A percentile compares a stretch with the other conserved stretches of the same genome.
Evolutionary conservation across 2,888 invertebrate genomes (phyloP).

Genomic region (Leptothorax acervorum): DNA sequence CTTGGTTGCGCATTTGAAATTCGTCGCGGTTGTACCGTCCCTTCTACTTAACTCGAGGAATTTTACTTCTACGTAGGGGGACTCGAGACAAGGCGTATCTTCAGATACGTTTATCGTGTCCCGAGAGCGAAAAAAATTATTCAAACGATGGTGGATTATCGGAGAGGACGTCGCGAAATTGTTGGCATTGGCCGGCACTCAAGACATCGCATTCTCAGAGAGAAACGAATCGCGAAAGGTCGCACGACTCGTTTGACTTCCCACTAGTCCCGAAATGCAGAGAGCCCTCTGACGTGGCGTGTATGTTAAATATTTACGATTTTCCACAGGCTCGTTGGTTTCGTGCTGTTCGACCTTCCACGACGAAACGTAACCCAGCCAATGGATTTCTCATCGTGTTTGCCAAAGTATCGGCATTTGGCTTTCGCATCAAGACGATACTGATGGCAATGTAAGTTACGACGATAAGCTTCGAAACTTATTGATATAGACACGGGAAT

Average conservation of each 20-base stretch:
- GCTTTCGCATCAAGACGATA: slow-evolving; percentile 14
- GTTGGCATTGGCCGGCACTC: slow-evolving; percentile 19
- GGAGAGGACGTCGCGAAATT: not conserved
- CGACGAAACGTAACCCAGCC: slow-evolving; percentile 14
- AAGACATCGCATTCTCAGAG: slow-evolving; percentile 26
- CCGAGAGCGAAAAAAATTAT: slow-evolving; percentile 24
- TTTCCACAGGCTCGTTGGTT: slow-evolving; percentile 6
- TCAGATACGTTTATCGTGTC: slow-evolving; percentile 7
- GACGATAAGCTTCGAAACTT: slow-evolving; percentile 14
- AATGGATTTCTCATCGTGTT: slow-evolving; percentile 20
- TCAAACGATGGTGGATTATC: slow-evolving; percentile 40
- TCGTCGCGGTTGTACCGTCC: not conserved
- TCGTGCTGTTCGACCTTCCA: slow-evolving; percentile 22
- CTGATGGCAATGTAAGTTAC: not conserved
- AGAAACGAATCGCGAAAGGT: slow-evolving; percentile 38
- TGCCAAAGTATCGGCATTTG: slow-evolving; percentile 29
- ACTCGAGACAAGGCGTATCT: slow-evolving; percentile 2
- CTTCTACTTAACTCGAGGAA: not conserved
- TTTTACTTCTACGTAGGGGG: not conserved
- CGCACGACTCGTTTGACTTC: slow-evolving; percentile 18
- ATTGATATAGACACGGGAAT: not conserved
- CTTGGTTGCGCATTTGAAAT: not conserved
- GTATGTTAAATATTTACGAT: slow-evolving; percentile 43
- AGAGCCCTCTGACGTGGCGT: not conserved
- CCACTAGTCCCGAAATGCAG: slow-evolving; percentile 23